phyloP scores from a whole-genome alignment of 2,888 invertebrate species.

The Acrobasis consociella region DNA sequence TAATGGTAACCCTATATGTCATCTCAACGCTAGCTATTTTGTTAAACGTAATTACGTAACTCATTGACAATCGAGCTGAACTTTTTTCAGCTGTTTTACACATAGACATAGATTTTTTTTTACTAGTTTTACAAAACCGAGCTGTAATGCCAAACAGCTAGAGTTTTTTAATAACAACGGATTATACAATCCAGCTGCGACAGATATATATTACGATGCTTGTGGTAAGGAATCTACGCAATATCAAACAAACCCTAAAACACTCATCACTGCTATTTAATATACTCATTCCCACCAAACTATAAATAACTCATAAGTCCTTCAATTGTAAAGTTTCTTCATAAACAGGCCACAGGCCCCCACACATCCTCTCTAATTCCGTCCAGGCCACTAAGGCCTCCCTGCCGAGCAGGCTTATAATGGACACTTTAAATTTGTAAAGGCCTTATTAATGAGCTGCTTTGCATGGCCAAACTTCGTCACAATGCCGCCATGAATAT shows the following conservation, averaged over 20 bases:
- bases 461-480: slow-evolving; percentile 21
- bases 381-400: neutral
- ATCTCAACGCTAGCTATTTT: no score
- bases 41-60: no score
- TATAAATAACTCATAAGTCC: neutral
- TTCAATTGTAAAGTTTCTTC: neutral
- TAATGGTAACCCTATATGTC: no score
- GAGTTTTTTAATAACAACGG: no score
- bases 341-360: neutral
- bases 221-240: neutral
- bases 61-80: no score
- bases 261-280: neutral
- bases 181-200: no score
- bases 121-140: no score
- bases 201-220: no score
- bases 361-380: neutral
- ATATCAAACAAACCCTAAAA: neutral
- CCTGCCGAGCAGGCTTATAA: neutral
- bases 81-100: no score
- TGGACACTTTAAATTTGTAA: neutral
- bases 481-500: slow-evolving; percentile 14
- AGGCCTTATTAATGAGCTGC: slow-evolving; percentile 20
- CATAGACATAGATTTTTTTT: no score
- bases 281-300: neutral
- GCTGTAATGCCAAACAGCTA: no score